These are phyloP conservation scores for Amphimallon solstitiale DNA, from an alignment of 2,888 invertebrate genomes.

Conservation along the genomic window DNA sequence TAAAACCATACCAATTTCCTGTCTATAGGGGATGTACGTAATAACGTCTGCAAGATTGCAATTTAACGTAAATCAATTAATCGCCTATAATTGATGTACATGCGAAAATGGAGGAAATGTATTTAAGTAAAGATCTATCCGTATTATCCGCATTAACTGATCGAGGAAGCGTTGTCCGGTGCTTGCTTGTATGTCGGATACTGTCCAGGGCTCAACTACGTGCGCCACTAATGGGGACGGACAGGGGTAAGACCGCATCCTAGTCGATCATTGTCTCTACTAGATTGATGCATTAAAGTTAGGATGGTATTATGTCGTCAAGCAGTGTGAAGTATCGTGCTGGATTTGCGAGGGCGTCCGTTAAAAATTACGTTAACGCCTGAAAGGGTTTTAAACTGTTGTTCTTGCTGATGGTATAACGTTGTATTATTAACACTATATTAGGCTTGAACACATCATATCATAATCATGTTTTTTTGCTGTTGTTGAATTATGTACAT, in stretches of 20 bases:
- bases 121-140: neutral
- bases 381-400: no score
- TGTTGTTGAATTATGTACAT: no score
- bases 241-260: neutral
- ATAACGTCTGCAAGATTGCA: neutral
- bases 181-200: neutral
- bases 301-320: neutral
- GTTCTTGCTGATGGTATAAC: no score
- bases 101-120: neutral
- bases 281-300: conserved; percentile 9
- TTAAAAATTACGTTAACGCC: no score
- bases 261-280: conserved; percentile 4
- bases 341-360: neutral
- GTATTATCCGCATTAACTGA: neutral
- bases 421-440: no score
- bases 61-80: conserved; percentile 18
- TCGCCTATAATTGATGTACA: conserved; percentile 18
- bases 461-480: no score
- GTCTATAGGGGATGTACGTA: no score
- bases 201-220: conserved; percentile 3
- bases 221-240: neutral
- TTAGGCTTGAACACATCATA: no score
- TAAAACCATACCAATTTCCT: no score
- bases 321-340: neutral
- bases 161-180: conserved; percentile 11